Evolutionary conservation across 1,140 invertebrate genomes (phyloP).

Genomic region (Tenebrio molitor): DNA sequence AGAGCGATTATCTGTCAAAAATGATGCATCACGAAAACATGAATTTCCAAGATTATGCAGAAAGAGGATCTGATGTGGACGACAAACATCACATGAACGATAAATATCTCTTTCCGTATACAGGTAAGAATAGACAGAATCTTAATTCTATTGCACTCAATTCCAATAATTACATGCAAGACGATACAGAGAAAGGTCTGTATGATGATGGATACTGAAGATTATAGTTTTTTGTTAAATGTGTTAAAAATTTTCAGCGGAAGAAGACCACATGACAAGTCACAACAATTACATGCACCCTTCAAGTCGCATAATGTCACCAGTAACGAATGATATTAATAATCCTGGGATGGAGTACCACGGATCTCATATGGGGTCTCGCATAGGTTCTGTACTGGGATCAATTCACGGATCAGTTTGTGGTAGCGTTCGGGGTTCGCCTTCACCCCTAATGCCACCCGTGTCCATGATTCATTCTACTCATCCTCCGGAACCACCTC

Average conservation of each 20-base stretch:
- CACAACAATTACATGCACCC: slow-evolving; percentile 62
- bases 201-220: too few relatives aligned
- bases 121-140: slow-evolving; percentile 72
- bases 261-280: slow-evolving; percentile 70
- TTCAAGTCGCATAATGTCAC: slow-evolving; percentile 63
- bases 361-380: slow-evolving; percentile 62
- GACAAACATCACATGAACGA: slow-evolving; percentile 81
- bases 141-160: too few relatives aligned
- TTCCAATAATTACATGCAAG: slow-evolving; percentile 53
- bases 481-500: slow-evolving; percentile 61
- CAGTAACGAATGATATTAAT: slow-evolving; percentile 64
- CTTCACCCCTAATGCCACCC: slow-evolving; percentile 64
- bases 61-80: slow-evolving; percentile 78
- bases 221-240: too few relatives aligned
- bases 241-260: slow-evolving; percentile 66
- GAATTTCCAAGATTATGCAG: slow-evolving; percentile 73
- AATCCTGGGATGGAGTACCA: slow-evolving; percentile 65
- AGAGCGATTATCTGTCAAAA: slow-evolving; percentile 68
- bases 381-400: slow-evolving; percentile 66
- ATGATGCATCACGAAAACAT: slow-evolving; percentile 71
- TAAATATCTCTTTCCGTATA: slow-evolving; percentile 84
- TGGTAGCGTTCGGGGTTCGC: slow-evolving; percentile 63
- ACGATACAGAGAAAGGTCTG: slow-evolving; percentile 57
- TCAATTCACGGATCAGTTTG: slow-evolving; percentile 67
- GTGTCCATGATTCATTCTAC: slow-evolving; percentile 64